Conservation (phyloP, 2,888 invertebrate genomes). For the Drosophila nigritarsus region DNA sequence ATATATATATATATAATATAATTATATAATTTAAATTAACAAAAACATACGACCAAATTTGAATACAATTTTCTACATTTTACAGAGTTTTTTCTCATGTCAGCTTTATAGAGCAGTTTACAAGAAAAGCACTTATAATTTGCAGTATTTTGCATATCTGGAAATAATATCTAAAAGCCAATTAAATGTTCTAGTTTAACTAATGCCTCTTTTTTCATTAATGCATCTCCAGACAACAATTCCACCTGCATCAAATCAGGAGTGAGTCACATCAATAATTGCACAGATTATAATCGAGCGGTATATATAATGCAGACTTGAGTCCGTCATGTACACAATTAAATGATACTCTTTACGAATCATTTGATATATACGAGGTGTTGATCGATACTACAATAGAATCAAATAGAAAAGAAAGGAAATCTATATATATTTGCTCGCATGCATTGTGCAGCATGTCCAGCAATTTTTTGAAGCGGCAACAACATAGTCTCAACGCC, state of each 20-base stretch:
- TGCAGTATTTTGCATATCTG: background rate
- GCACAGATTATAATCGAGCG: background rate
- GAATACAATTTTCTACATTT: too few relatives aligned
- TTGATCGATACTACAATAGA: constrained; percentile 7
- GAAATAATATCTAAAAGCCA: background rate
- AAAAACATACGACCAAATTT: background rate
- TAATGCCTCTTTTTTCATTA: background rate
- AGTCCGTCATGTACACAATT: background rate
- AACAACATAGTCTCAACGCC: constrained; percentile 8
- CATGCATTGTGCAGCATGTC: constrained; percentile 44
- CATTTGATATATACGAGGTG: background rate
- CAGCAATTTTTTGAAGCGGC: constrained; percentile 30
- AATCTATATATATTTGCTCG: constrained; percentile 5
- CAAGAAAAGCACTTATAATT: too few relatives aligned
- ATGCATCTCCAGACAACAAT: background rate
- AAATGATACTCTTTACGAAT: background rate
- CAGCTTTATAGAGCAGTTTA: background rate
- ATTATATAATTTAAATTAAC: background rate
- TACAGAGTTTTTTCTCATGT: background rate
- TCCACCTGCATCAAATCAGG: background rate
- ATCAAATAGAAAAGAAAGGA: constrained; percentile 8
- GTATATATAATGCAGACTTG: background rate
- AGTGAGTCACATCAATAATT: background rate
- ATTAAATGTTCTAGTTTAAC: background rate
- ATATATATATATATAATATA: too few relatives aligned